Evolutionary conservation across 1,140 invertebrate genomes (phyloP), one percentile per base, ranked within the genome.

Genomic region (Bombus haemorrhoidalis): DNA sequence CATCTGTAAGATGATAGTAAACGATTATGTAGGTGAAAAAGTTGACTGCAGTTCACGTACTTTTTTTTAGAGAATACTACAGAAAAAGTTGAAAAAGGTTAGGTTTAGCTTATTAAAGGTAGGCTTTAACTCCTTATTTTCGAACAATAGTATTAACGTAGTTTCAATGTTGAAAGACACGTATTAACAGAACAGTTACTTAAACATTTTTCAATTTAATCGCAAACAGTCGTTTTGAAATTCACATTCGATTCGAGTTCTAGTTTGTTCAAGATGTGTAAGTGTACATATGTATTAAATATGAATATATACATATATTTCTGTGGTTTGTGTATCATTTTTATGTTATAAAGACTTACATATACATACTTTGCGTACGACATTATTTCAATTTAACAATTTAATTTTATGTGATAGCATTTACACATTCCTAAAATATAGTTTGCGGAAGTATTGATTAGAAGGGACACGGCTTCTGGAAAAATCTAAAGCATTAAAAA

Each of bases 81-180:
- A 71, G 4, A 34, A 79, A 78, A 78, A 15, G n/a, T 25, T 25
- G 9, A 34, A 66, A n/a, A 77, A 78, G 59, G 77, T 80, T 80
- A 80, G 64, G 47, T 53, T 53, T 53, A 22, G 47, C 0, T 22
- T 53, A 53, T 0, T 53, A 22, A 53, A 53, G 47, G 43, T 69
- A 12, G 3, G 18, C 9, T 64, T 77, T n/a, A n/a, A 62, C 28
- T 12, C 1, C 37, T 59, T 64, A 76, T 77, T 77, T 77, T 18
- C 15, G 28, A 28, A 12, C 1, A 77, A 39, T 8, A 10, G 32
- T 62, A 25, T 22, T 41, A 4, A n/a, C 22, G 41, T 18, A 41
- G 22, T 64, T 39, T 64, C n/a, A 18, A 25, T 39, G 41, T 10
- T 62, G 12, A 18, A 41, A 12, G 25, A 77, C 5, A 15, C 10